Base-by-base conservation (phyloP, 2,797 vertebrate species). In the Characodon lateralis region DNA sequence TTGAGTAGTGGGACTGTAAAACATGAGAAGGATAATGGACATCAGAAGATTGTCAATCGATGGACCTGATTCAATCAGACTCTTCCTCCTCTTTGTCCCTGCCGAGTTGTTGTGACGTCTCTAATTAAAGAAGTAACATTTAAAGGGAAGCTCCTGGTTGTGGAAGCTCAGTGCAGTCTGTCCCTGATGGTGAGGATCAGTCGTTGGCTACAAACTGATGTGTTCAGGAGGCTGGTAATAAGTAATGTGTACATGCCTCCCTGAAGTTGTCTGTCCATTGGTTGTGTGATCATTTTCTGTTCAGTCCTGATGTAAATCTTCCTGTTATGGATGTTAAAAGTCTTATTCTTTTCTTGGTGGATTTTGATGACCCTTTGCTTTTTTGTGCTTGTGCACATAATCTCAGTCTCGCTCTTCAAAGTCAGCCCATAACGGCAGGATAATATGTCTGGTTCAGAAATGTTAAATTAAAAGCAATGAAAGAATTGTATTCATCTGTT, bases 151-250 rank as follows among this genome's bases (percentile, higher is more conserved):
- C 22, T 2, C 65, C 3, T 53, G 20, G 18, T 20, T 20, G 18
- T 20, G 50, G 50, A 51, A 18, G 50, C 50, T 51, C 14, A 51
- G 51, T 20, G 18, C 51, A 20, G 18, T 53, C 51, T 20, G 51
- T 20, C 18, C 51, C 20, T 20, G 18, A 22, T 22, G 51, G 20
- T 5, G 51, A 53, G 4, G 5, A 22, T 20, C 18, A 5, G 20
- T 22, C 51, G 20, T 53, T 22, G 51, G 51, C 51, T 53, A 24
- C 24, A n/a, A 9, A 10, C 55, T 9, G 50, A 41, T 22, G 72
- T 61, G 84, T 78, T 76, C 76, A 59, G 53, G 13, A 48, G 71
- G 70, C 14, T 22, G 77, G 46, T 90, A 82, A 84, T 77, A 83
- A 87, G 73, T 78, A 76, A 75, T 78, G 85, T 72, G 76, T 10